Evolutionary conservation across 2,797 vertebrate species (phyloP), one percentile per base, ranked within the genome.

Genomic region (Glyptemys insculpta): DNA sequence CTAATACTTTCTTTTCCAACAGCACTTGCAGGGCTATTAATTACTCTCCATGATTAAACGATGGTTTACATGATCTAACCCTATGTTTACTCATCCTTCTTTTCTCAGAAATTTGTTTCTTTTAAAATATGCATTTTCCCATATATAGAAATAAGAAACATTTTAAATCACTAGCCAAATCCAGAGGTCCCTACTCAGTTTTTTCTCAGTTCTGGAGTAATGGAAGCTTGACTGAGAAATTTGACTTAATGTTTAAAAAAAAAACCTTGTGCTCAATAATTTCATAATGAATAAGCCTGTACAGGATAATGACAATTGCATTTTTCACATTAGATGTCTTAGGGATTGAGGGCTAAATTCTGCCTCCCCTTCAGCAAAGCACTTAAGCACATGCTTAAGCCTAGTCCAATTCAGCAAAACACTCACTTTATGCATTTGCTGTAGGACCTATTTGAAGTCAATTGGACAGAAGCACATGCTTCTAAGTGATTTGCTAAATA

Each of bases 21-120:
- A 54, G 31, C 16, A 49, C 47, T 83, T 91, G 14, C 9, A 87
- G 12, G 78, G 31, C 12, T 93, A 41, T 89, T 88, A 54, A 84
- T 91, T 88, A 90, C 89, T 79, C 93, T 89, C 50, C 34, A 82
- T 34, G 4, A 87, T 54, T 86, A 76, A 95, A 62, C 89, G 44
- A 80, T 81, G 57, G 76, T 56, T 96, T 91, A 84, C 8, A 52
- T 79, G 4, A 90, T 49, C 7, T 91, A 91, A 49, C 93, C 79
- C 27, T 65, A 76, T 47, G 50, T 57, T 83, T 87, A 89, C 7
- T 86, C 83, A 52, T 79, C 65, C 21, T 86, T 85, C 79, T 34
- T 1, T n/a, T 82, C 54, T 96, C 74, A 82, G 62, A 31, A 89
- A 91, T 91, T 90, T 27, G 72, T 53, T 83, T 57, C 74, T 95